Base-by-base conservation (phyloP, 1,140 invertebrate genomes). In the Brachionus angularis region DNA sequence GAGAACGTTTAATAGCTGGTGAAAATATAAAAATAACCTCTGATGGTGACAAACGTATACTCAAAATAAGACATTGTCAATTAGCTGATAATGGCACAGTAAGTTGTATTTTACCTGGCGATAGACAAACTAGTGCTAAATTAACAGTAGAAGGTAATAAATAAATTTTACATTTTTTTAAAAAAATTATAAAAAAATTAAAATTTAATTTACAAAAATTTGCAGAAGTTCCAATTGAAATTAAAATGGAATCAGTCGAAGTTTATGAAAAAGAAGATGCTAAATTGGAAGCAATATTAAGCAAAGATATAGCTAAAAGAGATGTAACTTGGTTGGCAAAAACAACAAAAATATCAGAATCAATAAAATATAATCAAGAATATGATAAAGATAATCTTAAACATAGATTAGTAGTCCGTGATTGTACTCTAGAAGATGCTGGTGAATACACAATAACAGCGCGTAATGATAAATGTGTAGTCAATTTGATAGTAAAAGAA, bases 361-460 rank as follows among this genome's bases (percentile, higher is more conserved):
- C 62, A 16, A 36, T 67, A 14, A 67, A 67, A 47, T 67, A 67
- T 67, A 31, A 46, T 36, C 42, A 47, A 46, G 62, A 67, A 31
- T 34, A 31, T 36, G 62, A 67, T 16, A 29, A 27, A 4, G 23
- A 67, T 10, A 16, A 10, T 14, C 33, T 46, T 29, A 34, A 34
- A 21, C 42, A 46, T 18, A 36, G n/a, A 23, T 36, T 67, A 36
- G 18, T 33, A n/a, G 18, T 67, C 33, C 46, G 62, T 10, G 62
- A 67, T 12, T 64, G 72, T 46, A 47, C 2, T 8, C 18, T 72
- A 34, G 31, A 73, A 25, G 73, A 74, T 49, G 46, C 72, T n/a
- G 71, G 55, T 27, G 71, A 74, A 49, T 72, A 72, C 52, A 55
- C 47, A n/a, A 50, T 74, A 18, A 70, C 29, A 36, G 58, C 71